Evolutionary conservation across 2,888 invertebrate species (phyloP).

Genomic region (Leptopilina drosophilae): DNA sequence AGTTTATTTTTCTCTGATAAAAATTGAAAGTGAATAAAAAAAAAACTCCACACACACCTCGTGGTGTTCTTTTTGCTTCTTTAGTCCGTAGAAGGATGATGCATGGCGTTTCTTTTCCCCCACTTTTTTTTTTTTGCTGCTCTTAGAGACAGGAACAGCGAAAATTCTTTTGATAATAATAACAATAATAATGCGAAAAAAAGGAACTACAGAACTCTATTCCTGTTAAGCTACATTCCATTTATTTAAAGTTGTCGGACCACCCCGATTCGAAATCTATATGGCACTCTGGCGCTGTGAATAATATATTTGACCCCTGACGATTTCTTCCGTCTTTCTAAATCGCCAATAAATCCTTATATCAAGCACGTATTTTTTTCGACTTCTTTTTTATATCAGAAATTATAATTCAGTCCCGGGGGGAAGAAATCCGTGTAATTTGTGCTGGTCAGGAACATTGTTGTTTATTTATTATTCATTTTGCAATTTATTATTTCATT

Average conservation of each 20-base stretch:
- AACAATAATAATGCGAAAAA: constrained; percentile 65
- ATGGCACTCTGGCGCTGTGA: constrained; percentile 70
- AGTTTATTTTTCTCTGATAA: constrained; percentile 18
- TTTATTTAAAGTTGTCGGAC: constrained; percentile 74
- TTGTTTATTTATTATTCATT: too few species aligned
- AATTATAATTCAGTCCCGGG: background rate
- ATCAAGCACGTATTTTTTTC: background rate
- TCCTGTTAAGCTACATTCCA: constrained; percentile 76
- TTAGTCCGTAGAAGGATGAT: constrained; percentile 74
- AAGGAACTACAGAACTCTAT: constrained; percentile 70
- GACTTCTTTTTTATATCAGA: background rate
- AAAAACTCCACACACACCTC: constrained; percentile 65
- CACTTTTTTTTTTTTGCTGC: constrained; percentile 52
- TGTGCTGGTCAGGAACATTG: background rate
- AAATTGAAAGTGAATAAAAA: background rate
- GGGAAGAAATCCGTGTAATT: background rate
- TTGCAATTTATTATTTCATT: too few species aligned
- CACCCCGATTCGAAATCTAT: constrained; percentile 71
- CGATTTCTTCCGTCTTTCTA: constrained; percentile 48
- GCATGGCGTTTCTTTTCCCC: constrained; percentile 72
- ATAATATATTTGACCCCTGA: constrained; percentile 64
- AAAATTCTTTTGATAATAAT: constrained; percentile 70
- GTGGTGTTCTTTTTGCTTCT: constrained; percentile 74
- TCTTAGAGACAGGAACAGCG: constrained; percentile 61
- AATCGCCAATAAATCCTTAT: constrained; percentile 28